Evolutionary conservation across 2,888 invertebrate species (phyloP), one percentile per base, ranked within the genome.

Genomic region (Andricus quercusramuli): DNA sequence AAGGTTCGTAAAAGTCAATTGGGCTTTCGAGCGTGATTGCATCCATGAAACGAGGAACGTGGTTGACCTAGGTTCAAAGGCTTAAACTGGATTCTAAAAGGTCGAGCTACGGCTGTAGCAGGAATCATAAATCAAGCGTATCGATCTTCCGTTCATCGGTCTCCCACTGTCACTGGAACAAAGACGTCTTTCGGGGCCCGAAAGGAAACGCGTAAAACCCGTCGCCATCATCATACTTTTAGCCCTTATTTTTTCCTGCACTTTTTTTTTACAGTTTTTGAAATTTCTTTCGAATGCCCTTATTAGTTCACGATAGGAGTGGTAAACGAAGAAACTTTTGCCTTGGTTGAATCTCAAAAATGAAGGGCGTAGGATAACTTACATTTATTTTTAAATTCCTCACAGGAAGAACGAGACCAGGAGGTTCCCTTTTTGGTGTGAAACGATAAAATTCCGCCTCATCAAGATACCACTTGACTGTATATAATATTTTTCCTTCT

Each of bases 401-500:
- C 79, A 96, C 92, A 0, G 95, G 94, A 87, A 96, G 96, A 56
- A 95, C 95, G 92, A 95, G 94, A 9, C 95, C 95, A 0, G 96
- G 95, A 0, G 96, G 96, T 89, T 94, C 94, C 88, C 96, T 96
- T 80, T 96, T 94, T 9, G 96, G 96, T 82, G 96, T 95, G 90
- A 94, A 96, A 88, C 96, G 94, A 93, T 96, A 97, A 94, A 97
- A 96, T 93, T 97, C 96, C 8, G 94, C 94, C 84, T 95, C 95
- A 5, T 95, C 95, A 82, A 95, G 94, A 93, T 96, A 96, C 96
- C 96, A 97, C 91, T 96, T 95, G 90, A 96, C 95, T 83, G 96
- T 95, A 93, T 96, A 96, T 8, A 97, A 94, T 70, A 86, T 80
- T 47, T 86, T 87, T 11, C 88, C 88, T 62, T 92, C 89, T 37